Percentiles rank a stretch among this genome's conserved stretches.
These are phyloP conservation scores for Leptobrachium leishanense DNA, from an alignment of 2,113 vertebrate species.

Conservation along the genomic window DNA sequence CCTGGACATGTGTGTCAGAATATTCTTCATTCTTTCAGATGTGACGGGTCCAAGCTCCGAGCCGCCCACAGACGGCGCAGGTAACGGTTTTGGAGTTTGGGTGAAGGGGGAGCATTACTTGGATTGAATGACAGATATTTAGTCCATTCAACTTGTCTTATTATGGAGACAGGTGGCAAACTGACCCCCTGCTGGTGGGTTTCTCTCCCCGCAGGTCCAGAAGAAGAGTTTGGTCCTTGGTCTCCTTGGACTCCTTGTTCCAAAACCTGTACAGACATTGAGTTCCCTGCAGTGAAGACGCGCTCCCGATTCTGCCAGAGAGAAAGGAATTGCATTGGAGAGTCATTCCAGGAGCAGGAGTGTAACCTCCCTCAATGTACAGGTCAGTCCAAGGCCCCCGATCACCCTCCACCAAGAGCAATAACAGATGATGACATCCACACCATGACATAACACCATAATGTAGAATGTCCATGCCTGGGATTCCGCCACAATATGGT, in stretches of 20 bases:
- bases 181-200: too few relatives aligned
- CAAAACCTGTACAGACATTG: slow-evolving; percentile 70
- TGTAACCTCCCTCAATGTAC: slow-evolving; percentile 84
- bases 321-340: slow-evolving; percentile 67
- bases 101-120: too few relatives aligned
- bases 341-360: slow-evolving; percentile 66
- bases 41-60: slow-evolving; percentile 63
- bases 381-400: slow-evolving; percentile 58
- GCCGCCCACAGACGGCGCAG: slow-evolving; percentile 53
- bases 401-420: neutral
- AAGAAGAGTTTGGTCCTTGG: slow-evolving; percentile 70
- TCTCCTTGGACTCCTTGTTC: slow-evolving; percentile 79
- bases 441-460: too few relatives aligned
- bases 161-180: too few relatives aligned
- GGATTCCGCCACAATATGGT: too few relatives aligned
- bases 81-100: slow-evolving; percentile 50
- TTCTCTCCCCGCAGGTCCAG: neutral
- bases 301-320: slow-evolving; percentile 67
- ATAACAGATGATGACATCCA: too few relatives aligned
- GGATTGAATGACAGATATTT: too few relatives aligned
- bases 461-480: too few relatives aligned
- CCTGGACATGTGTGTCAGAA: neutral
- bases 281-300: slow-evolving; percentile 67
- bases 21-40: slow-evolving; percentile 50
- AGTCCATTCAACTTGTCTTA: too few relatives aligned